phyloP scores from a whole-genome alignment of 2,888 invertebrate genomes.

The Alcis repandata region DNA sequence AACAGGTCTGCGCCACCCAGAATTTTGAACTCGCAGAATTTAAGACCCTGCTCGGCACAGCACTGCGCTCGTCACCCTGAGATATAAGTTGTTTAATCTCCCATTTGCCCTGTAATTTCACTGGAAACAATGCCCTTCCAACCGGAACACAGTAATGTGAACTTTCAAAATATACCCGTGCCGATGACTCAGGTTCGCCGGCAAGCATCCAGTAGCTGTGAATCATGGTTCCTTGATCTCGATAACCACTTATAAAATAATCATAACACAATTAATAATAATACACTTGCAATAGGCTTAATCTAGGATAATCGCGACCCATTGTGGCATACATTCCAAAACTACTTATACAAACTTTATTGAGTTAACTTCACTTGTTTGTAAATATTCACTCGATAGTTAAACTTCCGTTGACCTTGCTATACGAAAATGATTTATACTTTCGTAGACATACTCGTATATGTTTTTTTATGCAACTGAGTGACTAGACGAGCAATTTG shows the following conservation, averaged over 20 bases:
- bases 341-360: conserved; percentile 15
- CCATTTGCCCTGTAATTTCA: too few relatives aligned
- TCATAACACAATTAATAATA: conserved; percentile 16
- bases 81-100: too few relatives aligned
- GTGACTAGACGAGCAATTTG: too few relatives aligned
- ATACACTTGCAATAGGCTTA: conserved; percentile 19
- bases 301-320: conserved; percentile 13
- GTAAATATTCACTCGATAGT: conserved; percentile 14
- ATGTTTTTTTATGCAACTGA: too few relatives aligned
- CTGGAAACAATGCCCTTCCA: too few relatives aligned
- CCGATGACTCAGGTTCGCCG: conserved; percentile 23
- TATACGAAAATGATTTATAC: conserved; percentile 8
- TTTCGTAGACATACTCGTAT: neutral
- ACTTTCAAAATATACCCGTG: conserved; percentile 19
- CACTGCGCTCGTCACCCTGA: too few relatives aligned
- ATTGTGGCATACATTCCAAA: conserved; percentile 25
- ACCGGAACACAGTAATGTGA: too few relatives aligned
- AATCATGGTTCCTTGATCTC: conserved; percentile 29
- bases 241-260: conserved; percentile 32
- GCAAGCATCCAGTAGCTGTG: conserved; percentile 20
- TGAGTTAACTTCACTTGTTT: conserved; percentile 19
- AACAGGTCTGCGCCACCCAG: too few relatives aligned
- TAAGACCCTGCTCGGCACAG: too few relatives aligned
- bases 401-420: conserved; percentile 20
- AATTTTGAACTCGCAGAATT: too few relatives aligned